These are phyloP conservation scores for Pimpla rufipes DNA, from an alignment of 2,888 invertebrate genomes.

Conservation along the genomic window DNA sequence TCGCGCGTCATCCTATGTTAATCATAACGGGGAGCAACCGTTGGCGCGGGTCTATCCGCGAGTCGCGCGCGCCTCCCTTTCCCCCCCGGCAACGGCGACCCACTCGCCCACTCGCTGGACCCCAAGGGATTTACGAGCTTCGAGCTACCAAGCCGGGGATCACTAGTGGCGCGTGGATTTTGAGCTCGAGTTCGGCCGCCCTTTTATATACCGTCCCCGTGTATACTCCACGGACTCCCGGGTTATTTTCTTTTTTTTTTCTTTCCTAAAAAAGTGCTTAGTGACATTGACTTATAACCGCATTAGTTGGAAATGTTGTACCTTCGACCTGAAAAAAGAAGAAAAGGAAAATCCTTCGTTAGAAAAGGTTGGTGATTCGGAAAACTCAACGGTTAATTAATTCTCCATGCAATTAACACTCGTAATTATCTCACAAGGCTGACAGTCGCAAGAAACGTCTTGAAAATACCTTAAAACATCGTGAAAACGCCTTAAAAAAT, in stretches of 20 bases:
- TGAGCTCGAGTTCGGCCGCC: constrained; percentile 31
- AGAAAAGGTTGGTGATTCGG: no score
- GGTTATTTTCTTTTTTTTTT: no score
- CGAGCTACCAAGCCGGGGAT: constrained; percentile 45
- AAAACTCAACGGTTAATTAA: no score
- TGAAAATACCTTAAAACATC: no score
- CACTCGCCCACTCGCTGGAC: constrained; percentile 38
- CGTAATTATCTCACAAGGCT: no score
- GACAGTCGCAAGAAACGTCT: no score
- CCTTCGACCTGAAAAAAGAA: no score
- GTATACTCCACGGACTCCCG: no score
- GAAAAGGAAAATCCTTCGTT: no score
- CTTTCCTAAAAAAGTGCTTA: background rate
- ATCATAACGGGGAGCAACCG: constrained; percentile 72
- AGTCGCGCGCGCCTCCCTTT: constrained; percentile 29
- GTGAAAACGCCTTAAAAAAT: no score
- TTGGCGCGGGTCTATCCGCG: constrained; percentile 54
- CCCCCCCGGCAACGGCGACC: background rate
- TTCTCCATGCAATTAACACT: no score
- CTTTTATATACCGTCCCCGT: constrained; percentile 57
- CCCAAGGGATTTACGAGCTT: constrained; percentile 74
- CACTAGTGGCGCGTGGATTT: constrained; percentile 53
- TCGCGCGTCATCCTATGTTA: constrained; percentile 76
- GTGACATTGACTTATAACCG: background rate
- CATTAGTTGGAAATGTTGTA: background rate